These are phyloP conservation scores for Encarsia formosa DNA, from an alignment of 2,888 invertebrate genomes.

Conservation along the genomic window DNA sequence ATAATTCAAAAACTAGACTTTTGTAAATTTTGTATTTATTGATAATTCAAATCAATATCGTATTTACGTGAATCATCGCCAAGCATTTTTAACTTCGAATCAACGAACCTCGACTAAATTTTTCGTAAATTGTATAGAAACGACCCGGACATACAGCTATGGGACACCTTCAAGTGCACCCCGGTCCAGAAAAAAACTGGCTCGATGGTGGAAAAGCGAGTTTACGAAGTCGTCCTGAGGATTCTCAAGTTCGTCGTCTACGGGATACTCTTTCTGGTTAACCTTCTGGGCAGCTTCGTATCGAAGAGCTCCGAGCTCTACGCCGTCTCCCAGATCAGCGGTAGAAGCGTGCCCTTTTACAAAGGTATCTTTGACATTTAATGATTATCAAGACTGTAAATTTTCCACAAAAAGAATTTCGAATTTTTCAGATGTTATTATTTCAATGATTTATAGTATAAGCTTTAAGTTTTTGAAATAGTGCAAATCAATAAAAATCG, in stretches of 20 bases:
- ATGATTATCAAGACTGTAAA: too few relatives aligned
- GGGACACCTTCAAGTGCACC: slow-evolving; percentile 76
- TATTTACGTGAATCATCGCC: too few relatives aligned
- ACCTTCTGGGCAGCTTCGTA: slow-evolving; percentile 65
- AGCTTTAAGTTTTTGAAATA: too few relatives aligned
- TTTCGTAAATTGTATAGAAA: slow-evolving; percentile 20
- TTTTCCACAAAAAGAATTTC: too few relatives aligned
- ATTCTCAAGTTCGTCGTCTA: slow-evolving; percentile 67
- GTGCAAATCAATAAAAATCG: too few relatives aligned
- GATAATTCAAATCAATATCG: too few relatives aligned
- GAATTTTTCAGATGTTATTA: too few relatives aligned
- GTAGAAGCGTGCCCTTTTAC: slow-evolving; percentile 57
- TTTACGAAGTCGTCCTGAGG: slow-evolving; percentile 62
- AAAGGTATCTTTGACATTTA: too few relatives aligned
- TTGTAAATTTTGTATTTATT: too few relatives aligned
- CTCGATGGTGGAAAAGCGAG: slow-evolving; percentile 63
- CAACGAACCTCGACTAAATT: slow-evolving; percentile 5
- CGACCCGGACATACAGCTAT: slow-evolving; percentile 57
- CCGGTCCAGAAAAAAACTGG: slow-evolving; percentile 66
- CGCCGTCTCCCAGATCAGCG: slow-evolving; percentile 67
- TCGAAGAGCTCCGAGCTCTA: slow-evolving; percentile 73
- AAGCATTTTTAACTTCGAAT: slow-evolving; percentile 12
- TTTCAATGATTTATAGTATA: too few relatives aligned
- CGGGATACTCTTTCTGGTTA: slow-evolving; percentile 61
- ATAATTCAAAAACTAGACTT: too few relatives aligned